Conservation (phyloP, 2,888 invertebrate species). For the Troides aeacus region DNA sequence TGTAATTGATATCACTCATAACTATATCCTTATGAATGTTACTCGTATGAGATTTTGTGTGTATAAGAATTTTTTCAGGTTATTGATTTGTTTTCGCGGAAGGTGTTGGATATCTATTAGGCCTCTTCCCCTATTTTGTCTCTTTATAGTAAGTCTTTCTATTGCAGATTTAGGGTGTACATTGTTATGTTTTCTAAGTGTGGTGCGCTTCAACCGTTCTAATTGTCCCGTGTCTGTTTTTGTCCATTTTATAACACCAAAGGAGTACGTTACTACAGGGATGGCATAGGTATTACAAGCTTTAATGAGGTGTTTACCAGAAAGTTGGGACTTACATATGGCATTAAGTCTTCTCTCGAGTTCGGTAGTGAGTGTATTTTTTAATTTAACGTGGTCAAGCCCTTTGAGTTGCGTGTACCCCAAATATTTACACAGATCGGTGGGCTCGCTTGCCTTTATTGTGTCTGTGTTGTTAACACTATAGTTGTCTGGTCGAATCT, state of each 20-base stretch:
- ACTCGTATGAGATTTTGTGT: too few species aligned
- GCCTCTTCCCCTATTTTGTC: too few species aligned
- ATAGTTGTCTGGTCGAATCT: too few species aligned
- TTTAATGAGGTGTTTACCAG: background rate
- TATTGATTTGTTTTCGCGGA: too few species aligned
- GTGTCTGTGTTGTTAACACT: too few species aligned
- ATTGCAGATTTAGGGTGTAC: background rate
- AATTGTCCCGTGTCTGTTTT: background rate
- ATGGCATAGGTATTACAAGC: background rate
- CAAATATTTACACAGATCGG: slow-evolving; percentile 31
- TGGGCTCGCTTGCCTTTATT: too few species aligned
- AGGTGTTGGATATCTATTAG: too few species aligned
- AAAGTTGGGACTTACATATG: background rate
- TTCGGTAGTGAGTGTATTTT: slow-evolving; percentile 24
- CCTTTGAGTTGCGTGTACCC: slow-evolving; percentile 31
- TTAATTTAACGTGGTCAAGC: slow-evolving; percentile 26
- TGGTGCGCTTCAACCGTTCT: background rate
- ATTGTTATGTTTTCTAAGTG: background rate
- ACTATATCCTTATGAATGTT: too few species aligned
- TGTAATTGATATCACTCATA: too few species aligned
- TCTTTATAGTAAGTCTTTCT: too few species aligned
- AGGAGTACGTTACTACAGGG: background rate
- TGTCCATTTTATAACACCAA: background rate
- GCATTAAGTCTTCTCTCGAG: slow-evolving; percentile 18
- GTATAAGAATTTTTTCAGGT: too few species aligned